Conservation (phyloP, 1,140 invertebrate species). For the Glomeris maerens region DNA sequence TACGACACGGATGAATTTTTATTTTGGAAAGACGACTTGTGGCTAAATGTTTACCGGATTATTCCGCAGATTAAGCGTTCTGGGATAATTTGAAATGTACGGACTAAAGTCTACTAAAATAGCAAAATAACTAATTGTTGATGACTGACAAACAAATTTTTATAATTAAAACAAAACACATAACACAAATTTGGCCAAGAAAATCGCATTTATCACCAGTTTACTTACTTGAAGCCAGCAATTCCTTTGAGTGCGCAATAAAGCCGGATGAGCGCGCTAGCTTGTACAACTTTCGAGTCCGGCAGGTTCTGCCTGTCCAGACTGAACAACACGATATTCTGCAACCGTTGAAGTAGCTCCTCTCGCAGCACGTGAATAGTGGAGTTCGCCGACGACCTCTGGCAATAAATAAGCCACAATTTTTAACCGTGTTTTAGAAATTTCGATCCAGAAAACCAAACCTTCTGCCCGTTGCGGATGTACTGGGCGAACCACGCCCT, state of each 20-base stretch:
- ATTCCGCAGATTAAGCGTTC: no score
- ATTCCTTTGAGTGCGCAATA: conserved; percentile 87
- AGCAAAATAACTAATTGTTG: no score
- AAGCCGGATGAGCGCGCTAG: conserved; percentile 61
- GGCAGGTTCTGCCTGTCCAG: conserved; percentile 40
- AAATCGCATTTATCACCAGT: not conserved
- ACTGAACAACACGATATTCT: conserved; percentile 37
- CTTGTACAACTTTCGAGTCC: conserved; percentile 57
- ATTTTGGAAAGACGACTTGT: no score
- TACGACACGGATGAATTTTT: not conserved
- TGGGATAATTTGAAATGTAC: no score
- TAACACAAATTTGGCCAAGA: no score
- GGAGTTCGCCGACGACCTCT: conserved; percentile 45
- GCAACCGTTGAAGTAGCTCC: conserved; percentile 54
- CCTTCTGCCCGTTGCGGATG: conserved; percentile 76
- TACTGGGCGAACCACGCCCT: conserved; percentile 85
- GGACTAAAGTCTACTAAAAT: no score
- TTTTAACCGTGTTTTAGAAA: not conserved
- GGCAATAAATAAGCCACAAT: conserved; percentile 7
- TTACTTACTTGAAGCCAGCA: conserved; percentile 63
- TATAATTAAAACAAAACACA: no score
- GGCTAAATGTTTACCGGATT: no score
- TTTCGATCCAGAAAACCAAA: conserved; percentile 17
- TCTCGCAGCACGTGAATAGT: conserved; percentile 60
- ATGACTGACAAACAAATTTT: no score